Evolutionary conservation across 2,113 vertebrate species (phyloP).

Genomic region (Gila orcuttii): DNA sequence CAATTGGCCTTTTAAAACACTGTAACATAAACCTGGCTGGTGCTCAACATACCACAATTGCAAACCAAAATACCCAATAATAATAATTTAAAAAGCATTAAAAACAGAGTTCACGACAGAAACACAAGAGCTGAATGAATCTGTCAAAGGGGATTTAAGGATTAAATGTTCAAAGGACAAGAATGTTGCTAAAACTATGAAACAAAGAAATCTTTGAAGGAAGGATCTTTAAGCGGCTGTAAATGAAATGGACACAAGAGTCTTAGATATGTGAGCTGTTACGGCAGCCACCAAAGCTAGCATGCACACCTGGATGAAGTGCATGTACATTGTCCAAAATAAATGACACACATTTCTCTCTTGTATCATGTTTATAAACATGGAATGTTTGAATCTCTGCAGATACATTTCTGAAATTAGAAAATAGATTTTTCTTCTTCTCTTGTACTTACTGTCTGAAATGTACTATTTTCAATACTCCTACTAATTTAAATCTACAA

Average conservation of each 20-base stretch:
- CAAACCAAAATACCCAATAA: constrained; percentile 29
- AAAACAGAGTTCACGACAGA: constrained; percentile 21
- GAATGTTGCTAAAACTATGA: neutral
- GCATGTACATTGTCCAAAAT: neutral
- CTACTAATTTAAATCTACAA: constrained; percentile 1
- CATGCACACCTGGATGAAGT: neutral
- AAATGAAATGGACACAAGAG: neutral
- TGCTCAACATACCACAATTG: constrained; percentile 17
- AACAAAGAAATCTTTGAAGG: constrained; percentile 17
- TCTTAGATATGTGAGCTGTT: neutral
- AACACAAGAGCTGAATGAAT: constrained; percentile 18
- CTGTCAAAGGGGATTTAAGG: constrained; percentile 34
- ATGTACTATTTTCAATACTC: neutral
- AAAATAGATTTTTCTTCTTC: neutral
- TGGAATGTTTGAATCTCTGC: constrained; percentile 21
- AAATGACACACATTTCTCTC: constrained; percentile 1
- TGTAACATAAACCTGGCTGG: neutral
- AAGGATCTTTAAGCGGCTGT: neutral
- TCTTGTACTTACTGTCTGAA: neutral
- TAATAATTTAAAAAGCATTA: neutral
- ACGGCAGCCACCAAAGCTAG: neutral
- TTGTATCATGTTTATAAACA: constrained; percentile 14
- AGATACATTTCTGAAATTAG: neutral
- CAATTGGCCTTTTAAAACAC: constrained; percentile 28
- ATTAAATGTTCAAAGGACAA: neutral